phyloP scores from a whole-genome alignment of 2,888 invertebrate genomes.

The Lasioglossum zephyrum region DNA sequence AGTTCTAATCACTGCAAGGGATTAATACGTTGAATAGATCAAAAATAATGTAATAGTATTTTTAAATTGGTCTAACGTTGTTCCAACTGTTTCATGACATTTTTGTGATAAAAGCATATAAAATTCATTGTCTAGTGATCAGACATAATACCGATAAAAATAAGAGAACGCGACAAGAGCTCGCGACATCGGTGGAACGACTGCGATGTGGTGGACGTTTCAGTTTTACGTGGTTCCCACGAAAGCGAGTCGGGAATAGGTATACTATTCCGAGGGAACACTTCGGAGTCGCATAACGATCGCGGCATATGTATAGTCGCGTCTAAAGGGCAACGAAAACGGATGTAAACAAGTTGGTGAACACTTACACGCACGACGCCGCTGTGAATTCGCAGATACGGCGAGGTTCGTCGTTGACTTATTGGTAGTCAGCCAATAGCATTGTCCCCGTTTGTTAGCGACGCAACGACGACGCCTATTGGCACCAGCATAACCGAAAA shows the following conservation, averaged over 20 bases:
- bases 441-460: constrained; percentile 59
- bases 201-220: neutral
- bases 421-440: constrained; percentile 65
- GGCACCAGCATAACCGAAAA: constrained; percentile 49
- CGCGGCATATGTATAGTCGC: neutral
- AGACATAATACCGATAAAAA: neutral
- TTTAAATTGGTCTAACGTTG: too few species aligned
- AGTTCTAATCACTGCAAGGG: too few species aligned
- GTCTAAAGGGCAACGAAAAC: constrained; percentile 26
- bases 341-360: constrained; percentile 54
- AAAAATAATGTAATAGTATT: too few species aligned
- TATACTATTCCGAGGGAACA: neutral
- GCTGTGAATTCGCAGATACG: constrained; percentile 51
- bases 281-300: constrained; percentile 2
- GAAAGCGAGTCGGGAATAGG: neutral
- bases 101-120: too few species aligned
- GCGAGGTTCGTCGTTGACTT: constrained; percentile 52
- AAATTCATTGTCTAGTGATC: too few species aligned
- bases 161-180: neutral
- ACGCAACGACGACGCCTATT: constrained; percentile 46
- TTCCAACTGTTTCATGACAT: too few species aligned
- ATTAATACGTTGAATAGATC: too few species aligned
- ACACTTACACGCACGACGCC: constrained; percentile 51
- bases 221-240: neutral
- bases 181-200: neutral